Percentiles rank a stretch among this genome's conserved stretches.
These are phyloP conservation scores for Caiman crocodilus DNA, from an alignment of 2,797 vertebrate genomes.

Conservation along the genomic window DNA sequence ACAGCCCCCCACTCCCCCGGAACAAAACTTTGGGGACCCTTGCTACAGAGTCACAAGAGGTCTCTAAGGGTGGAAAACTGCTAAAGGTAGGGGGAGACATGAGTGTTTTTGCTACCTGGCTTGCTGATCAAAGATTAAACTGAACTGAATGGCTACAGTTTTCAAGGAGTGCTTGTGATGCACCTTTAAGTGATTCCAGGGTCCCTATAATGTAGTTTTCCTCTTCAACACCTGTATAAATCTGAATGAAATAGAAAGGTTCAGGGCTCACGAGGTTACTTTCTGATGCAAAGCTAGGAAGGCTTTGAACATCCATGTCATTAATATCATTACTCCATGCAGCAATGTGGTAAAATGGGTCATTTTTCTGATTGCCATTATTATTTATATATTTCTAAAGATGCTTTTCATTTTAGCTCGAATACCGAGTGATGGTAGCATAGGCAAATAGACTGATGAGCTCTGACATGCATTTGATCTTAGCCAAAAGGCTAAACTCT, in stretches of 20 bases:
- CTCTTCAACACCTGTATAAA: constrained; percentile 75
- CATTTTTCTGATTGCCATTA: constrained; percentile 31
- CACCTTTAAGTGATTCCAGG: constrained; percentile 64
- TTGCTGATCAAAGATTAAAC: constrained; percentile 39
- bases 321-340: constrained; percentile 72
- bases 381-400: too few relatives aligned
- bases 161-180: constrained; percentile 62
- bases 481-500: neutral
- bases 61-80: constrained; percentile 44
- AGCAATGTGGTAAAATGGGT: constrained; percentile 53
- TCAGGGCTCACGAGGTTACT: constrained; percentile 68
- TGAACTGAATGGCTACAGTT: constrained; percentile 32
- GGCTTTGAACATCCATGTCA: constrained; percentile 67
- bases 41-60: neutral
- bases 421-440: constrained; percentile 37
- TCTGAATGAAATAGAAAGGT: constrained; percentile 76
- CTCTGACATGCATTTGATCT: neutral
- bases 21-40: too few relatives aligned
- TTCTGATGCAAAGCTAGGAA: constrained; percentile 69
- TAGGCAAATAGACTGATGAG: neutral
- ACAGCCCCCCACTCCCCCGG: too few relatives aligned
- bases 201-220: constrained; percentile 67
- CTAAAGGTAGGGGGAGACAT: constrained; percentile 51
- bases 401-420: constrained; percentile 11
- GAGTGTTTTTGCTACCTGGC: constrained; percentile 44